Evolutionary conservation across 2,113 vertebrate species (phyloP), one percentile per base, ranked within the genome.

Genomic region (Piaya cayana): DNA sequence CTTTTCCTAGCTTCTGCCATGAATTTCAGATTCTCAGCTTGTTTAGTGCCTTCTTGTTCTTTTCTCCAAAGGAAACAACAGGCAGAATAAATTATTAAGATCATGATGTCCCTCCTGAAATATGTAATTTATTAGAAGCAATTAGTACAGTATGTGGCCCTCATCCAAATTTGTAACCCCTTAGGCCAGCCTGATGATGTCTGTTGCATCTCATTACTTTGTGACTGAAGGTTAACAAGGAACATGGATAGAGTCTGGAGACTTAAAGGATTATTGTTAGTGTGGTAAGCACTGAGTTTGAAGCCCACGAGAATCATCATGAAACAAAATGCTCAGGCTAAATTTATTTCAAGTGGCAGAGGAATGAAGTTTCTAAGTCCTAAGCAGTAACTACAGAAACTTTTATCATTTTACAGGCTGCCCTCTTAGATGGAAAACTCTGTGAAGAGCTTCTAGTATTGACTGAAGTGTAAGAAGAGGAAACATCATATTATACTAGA

Each of bases 51-150:
- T 82, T 69, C 88, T 90, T 90, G 43, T 75, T 95, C 92, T 90
- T 82, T 60, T 90, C 96, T 97, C 94, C 56, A 69, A 96, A 94
- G 96, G 92, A 96, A 96, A 94, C 69, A 93, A 93, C 77, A 88
- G 90, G 94, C 86, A 92, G 95, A 94, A 97, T 96, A 94, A 96
- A 96, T 97, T 88, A 96, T 97, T 97, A 96, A 97, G 94, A 96
- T 95, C 94, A 90, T 82, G 52, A 78, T 93, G 85, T 96, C 95
- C 94, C 95, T 94, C 82, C 90, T 96, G 92, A 96, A 96, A 92
- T 94, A 95, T 81, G 94, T 96, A 94, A 94, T 97, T 96, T 97
- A 96, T 97, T 97, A 96, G 85, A 97, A 97, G 92, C 85, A 97
- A 95, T 97, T 96, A 96, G 88, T 94, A 90, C 69, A 92, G 83